These are phyloP conservation scores for Astreopora myriophthalma DNA, from an alignment of 64 coral and sea anemone genomes.

Conservation along the genomic window DNA sequence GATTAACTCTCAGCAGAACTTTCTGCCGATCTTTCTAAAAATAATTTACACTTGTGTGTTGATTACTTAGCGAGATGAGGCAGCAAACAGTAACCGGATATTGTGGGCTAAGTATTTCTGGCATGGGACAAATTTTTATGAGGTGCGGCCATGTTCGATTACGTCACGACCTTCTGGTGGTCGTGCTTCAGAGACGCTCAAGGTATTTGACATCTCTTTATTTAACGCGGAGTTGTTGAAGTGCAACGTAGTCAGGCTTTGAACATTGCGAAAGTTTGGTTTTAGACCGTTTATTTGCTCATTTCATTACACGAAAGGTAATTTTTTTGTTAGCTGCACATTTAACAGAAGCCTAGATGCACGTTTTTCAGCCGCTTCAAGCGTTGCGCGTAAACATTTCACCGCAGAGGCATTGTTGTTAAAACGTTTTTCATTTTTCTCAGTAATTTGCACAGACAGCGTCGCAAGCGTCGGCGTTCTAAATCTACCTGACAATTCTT, in stretches of 20 bases:
- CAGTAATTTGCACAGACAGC: neutral
- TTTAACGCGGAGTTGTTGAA: neutral
- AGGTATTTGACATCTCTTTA: neutral
- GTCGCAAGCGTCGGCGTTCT: neutral
- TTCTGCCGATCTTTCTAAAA: neutral
- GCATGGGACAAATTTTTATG: constrained; percentile 29
- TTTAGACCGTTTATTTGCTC: neutral
- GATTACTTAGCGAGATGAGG: neutral
- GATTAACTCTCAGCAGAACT: neutral
- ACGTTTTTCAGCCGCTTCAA: neutral
- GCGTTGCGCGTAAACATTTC: neutral
- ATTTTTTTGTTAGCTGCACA: neutral
- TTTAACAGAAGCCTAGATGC: neutral
- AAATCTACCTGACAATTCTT: neutral
- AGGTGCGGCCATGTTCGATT: constrained; percentile 24
- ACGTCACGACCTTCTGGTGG: neutral
- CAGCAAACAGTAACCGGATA: neutral
- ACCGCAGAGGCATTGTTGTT: neutral
- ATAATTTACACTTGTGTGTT: neutral
- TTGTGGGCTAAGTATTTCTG: neutral
- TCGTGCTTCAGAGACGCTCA: neutral
- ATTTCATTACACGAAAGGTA: constrained; percentile 10
- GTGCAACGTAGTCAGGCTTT: neutral
- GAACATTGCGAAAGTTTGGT: neutral
- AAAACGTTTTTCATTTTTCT: neutral